phyloP scores from a whole-genome alignment of 2,888 invertebrate species.

The Tortricodes alternella region DNA sequence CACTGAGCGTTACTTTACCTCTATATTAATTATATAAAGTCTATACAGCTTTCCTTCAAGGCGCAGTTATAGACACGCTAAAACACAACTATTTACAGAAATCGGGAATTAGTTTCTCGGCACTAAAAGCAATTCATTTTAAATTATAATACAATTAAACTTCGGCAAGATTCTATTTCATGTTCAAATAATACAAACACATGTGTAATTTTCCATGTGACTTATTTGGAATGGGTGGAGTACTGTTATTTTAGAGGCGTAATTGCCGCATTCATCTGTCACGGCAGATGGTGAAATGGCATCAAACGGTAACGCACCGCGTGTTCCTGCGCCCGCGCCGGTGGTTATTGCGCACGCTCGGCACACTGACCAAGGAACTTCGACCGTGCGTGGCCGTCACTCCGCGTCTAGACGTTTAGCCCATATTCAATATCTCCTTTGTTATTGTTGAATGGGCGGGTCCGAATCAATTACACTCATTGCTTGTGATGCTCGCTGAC shows the following conservation, averaged over 20 bases:
- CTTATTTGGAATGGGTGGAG: constrained; percentile 1
- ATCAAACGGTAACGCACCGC: constrained; percentile 46
- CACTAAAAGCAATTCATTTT: neutral
- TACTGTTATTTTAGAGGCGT: constrained; percentile 26
- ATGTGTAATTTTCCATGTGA: constrained; percentile 7
- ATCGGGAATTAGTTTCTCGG: neutral
- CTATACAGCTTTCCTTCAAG: constrained; percentile 16
- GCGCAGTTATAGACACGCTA: constrained; percentile 11
- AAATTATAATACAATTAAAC: neutral
- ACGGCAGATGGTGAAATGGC: constrained; percentile 25
- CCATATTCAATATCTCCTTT: constrained; percentile 29
- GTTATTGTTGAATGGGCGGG: constrained; percentile 29
- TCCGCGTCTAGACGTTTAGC: constrained; percentile 41
- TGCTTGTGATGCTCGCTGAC: constrained; percentile 22
- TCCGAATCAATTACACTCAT: constrained; percentile 27
- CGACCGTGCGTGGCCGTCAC: constrained; percentile 55
- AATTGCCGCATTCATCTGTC: constrained; percentile 30
- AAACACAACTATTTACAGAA: constrained; percentile 3
- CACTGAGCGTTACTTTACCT: constrained; percentile 1
- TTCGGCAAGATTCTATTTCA: neutral
- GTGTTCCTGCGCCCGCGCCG: constrained; percentile 41
- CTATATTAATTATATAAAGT: constrained; percentile 24
- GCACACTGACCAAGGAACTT: constrained; percentile 62
- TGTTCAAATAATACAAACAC: neutral
- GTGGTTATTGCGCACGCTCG: constrained; percentile 56